phyloP scores from a whole-genome alignment of 2,888 invertebrate species.

The Drosophila rubida region DNA sequence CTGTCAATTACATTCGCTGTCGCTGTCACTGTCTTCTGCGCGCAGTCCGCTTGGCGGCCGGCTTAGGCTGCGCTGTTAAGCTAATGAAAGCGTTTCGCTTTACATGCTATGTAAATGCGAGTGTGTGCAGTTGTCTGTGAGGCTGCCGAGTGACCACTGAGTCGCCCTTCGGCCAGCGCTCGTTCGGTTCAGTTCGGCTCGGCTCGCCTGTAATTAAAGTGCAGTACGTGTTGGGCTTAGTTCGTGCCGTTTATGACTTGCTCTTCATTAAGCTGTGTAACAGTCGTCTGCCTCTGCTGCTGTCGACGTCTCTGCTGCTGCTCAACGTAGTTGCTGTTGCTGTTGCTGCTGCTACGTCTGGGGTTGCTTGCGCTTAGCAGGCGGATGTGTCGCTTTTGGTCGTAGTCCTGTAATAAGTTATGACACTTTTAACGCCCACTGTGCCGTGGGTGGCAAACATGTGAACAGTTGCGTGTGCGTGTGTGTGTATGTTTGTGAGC shows the following conservation, averaged over 20 bases:
- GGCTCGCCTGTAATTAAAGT: slow-evolving; percentile 68
- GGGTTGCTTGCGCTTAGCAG: slow-evolving; percentile 33
- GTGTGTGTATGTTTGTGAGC: slow-evolving; percentile 21
- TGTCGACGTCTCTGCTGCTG: slow-evolving; percentile 14
- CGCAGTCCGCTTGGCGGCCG: slow-evolving; percentile 21
- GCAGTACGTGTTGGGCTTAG: slow-evolving; percentile 62
- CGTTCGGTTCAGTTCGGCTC: slow-evolving; percentile 8
- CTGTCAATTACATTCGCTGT: slow-evolving; percentile 71
- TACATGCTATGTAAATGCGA: slow-evolving; percentile 1
- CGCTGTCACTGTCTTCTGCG: slow-evolving; percentile 41
- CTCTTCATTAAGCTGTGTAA: slow-evolving; percentile 58
- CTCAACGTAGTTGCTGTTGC: not conserved
- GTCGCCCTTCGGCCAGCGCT: slow-evolving; percentile 24
- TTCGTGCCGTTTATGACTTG: slow-evolving; percentile 52
- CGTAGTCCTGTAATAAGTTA: slow-evolving; percentile 64
- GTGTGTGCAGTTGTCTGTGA: slow-evolving; percentile 5
- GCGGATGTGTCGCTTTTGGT: slow-evolving; percentile 62
- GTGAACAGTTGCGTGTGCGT: slow-evolving; percentile 7
- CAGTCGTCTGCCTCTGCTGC: slow-evolving; percentile 8
- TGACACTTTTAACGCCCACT: slow-evolving; percentile 74
- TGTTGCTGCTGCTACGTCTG: slow-evolving; percentile 8
- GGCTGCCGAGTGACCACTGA: slow-evolving; percentile 29
- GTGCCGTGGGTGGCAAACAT: slow-evolving; percentile 37
- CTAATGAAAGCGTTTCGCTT: slow-evolving; percentile 46
- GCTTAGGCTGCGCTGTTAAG: slow-evolving; percentile 49